These are phyloP conservation scores for Drymonia ruficornis DNA, from an alignment of 2,888 invertebrate genomes.

Conservation along the genomic window DNA sequence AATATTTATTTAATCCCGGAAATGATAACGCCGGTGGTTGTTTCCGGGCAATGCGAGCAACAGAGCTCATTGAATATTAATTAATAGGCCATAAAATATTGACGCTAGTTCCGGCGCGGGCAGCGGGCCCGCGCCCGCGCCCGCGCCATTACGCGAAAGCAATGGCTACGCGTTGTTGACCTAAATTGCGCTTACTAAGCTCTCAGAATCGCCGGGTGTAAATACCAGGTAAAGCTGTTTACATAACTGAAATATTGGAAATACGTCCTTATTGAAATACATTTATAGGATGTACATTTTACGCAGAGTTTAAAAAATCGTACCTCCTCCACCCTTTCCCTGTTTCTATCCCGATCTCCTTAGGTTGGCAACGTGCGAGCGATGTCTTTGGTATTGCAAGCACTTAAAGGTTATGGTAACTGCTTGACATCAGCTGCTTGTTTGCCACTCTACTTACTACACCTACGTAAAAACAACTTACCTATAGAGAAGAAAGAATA, in stretches of 20 bases:
- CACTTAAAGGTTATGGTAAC: too few relatives aligned
- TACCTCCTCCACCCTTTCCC: too few relatives aligned
- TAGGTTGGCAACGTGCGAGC: too few relatives aligned
- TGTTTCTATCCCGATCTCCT: too few relatives aligned
- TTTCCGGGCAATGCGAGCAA: neutral
- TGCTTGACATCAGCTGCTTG: too few relatives aligned
- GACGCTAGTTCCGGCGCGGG: neutral
- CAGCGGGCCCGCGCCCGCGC: neutral
- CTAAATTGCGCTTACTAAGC: neutral
- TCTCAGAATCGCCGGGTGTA: neutral
- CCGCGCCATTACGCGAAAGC: neutral
- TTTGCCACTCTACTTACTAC: too few relatives aligned
- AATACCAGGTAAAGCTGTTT: neutral
- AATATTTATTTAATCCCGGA: conserved; percentile 2
- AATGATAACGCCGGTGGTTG: conserved; percentile 1
- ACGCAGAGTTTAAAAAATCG: too few relatives aligned
- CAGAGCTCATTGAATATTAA: conserved; percentile 4
- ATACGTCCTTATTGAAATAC: neutral
- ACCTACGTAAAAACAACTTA: too few relatives aligned
- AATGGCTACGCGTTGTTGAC: neutral
- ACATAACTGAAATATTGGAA: neutral
- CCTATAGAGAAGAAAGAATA: too few relatives aligned
- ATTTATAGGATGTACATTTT: too few relatives aligned
- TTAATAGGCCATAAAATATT: conserved; percentile 3
- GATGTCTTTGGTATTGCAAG: too few relatives aligned